Conservation (phyloP, 2,888 invertebrate genomes). For the Microctonus aethiopoides region DNA sequence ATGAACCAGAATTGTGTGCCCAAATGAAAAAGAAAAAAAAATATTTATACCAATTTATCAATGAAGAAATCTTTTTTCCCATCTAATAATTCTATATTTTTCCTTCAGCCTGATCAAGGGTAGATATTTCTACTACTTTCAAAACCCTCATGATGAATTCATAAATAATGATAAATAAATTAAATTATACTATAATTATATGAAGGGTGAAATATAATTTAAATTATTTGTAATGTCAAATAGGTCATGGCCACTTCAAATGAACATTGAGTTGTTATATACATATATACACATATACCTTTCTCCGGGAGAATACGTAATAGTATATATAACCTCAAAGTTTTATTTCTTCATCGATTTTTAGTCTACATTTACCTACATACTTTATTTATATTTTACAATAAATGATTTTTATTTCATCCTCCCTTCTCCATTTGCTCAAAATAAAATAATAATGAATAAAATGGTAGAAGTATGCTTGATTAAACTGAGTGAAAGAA, state of each 20-base stretch:
- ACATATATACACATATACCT: conserved; percentile 37
- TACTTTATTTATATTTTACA: background rate
- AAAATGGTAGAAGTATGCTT: background rate
- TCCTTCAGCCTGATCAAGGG: background rate
- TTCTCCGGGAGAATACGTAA: conserved; percentile 46
- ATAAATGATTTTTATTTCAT: background rate
- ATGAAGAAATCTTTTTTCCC: background rate
- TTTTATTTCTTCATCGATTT: background rate
- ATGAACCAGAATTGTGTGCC: background rate
- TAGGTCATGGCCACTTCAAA: conserved; percentile 57
- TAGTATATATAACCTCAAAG: background rate
- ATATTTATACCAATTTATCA: background rate
- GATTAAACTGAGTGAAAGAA: conserved; percentile 1
- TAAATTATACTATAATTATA: background rate
- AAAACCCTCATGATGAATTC: background rate
- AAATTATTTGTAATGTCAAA: conserved; percentile 39
- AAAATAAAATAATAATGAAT: background rate
- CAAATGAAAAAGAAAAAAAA: background rate
- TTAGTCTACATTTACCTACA: background rate
- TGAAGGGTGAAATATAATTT: background rate
- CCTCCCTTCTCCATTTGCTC: background rate
- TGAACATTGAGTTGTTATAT: background rate
- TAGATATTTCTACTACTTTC: background rate
- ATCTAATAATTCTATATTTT: background rate
- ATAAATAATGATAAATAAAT: background rate